Evolutionary conservation across 2,113 vertebrate genomes (phyloP), one percentile per base, ranked within the genome.

Genomic region (Agapornis roseicollis): DNA sequence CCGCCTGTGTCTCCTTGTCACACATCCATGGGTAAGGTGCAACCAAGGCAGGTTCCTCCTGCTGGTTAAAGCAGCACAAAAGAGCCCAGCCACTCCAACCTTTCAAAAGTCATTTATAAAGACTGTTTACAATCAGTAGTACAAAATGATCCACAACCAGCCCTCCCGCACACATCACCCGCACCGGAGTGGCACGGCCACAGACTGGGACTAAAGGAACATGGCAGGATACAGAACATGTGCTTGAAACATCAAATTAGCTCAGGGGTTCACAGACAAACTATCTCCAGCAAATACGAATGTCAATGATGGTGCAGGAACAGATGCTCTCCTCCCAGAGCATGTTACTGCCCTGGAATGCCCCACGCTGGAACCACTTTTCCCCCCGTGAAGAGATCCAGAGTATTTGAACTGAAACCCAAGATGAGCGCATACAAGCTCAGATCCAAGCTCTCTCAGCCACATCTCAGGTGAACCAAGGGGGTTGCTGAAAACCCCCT

Each of bases 41-140:
- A 61, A 35, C 41, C 5, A 35, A n/a, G 18, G 10, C 76, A 64
- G 37, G 42, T 24, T 11, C 74, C 56, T 68, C 63, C 60, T 28
- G 41, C 24, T 37, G n/a, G 60, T 15, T 61, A 61, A 46, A 68
- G 70, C 15, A 85, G 53, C 1, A 77, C 39, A 50, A 64, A 85
- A 88, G 49, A 90, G 71, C 17, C 22, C 68, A 94, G 68, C 58
- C 25, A 2, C 55, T n/a, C 23, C 88, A 85, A 66, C 37, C 11
- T 58, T 64, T 80, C 81, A 37, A 58, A 90, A 94, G 94, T 83
- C 41, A 80, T 94, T 95, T 95, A 92, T 94, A 90, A 94, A 94
- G 94, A 90, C 73, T 3, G 5, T 66, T 95, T 85, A 90, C 68
- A 88, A 78, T 90, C 56, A 85, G 85, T 77, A 93, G 85, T 94